Percentiles rank a stretch among this genome's conserved stretches.
These are phyloP conservation scores for Neomonachus schauinslandi DNA, from an alignment of 2,113 vertebrate species.

Conservation along the genomic window DNA sequence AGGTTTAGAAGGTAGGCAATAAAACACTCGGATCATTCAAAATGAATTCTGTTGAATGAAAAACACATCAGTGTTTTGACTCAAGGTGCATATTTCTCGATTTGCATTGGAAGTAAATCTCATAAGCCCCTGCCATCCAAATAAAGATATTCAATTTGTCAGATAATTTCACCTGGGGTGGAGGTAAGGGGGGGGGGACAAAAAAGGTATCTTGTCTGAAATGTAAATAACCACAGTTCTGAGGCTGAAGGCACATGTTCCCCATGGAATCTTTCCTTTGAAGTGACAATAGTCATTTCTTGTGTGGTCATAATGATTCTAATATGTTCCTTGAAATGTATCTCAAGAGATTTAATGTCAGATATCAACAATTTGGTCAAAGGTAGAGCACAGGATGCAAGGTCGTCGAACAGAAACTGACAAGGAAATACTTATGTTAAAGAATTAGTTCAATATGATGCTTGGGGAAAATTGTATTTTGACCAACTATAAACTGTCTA, in stretches of 20 bases:
- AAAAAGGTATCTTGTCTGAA: background rate
- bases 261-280: constrained; percentile 7
- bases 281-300: background rate
- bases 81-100: background rate
- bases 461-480: background rate
- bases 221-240: background rate
- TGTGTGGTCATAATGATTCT: background rate
- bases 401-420: background rate
- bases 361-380: constrained; percentile 3
- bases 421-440: background rate
- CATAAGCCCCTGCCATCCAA: background rate
- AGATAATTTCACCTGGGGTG: background rate
- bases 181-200: background rate
- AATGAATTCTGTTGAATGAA: background rate
- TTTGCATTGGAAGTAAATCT: background rate
- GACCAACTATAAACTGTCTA: background rate
- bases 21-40: background rate
- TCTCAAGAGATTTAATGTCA: constrained; percentile 21
- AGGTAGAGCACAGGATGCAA: background rate
- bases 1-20: background rate
- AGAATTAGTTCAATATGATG: background rate
- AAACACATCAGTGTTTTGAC: background rate
- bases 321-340: background rate
- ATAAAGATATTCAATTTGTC: constrained; percentile 37
- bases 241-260: background rate